Percentiles rank a stretch among this genome's conserved stretches.
Conservation (phyloP, 2,888 invertebrate genomes). For the Diarsia dahlii region DNA sequence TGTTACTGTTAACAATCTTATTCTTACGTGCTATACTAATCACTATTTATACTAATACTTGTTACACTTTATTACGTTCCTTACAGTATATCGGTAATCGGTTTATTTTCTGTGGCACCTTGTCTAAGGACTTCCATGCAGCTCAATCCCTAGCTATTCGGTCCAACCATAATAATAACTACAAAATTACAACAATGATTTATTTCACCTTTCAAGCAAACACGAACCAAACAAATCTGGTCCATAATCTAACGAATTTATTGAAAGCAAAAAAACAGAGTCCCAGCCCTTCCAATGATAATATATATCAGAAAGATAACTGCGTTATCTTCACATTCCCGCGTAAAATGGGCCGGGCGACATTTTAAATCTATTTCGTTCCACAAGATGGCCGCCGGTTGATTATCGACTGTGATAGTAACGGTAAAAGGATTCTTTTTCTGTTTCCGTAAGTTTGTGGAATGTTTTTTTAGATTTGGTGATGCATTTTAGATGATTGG, state of each 20-base stretch:
- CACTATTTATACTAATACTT: no score
- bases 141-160: no score
- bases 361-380: conserved; percentile 73
- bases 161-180: neutral
- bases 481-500: no score
- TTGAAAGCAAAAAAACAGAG: conserved; percentile 52
- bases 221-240: conserved; percentile 21
- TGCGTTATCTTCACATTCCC: conserved; percentile 65
- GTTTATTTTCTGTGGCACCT: no score
- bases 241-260: conserved; percentile 40
- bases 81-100: no score
- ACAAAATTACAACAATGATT: neutral
- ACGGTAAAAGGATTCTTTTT: conserved; percentile 54
- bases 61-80: no score
- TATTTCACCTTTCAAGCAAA: neutral
- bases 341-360: conserved; percentile 67
- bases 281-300: conserved; percentile 52
- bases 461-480: conserved; percentile 18
- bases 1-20: no score
- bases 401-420: conserved; percentile 66
- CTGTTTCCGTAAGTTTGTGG: conserved; percentile 20
- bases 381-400: conserved; percentile 66
- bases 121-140: no score
- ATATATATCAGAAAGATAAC: conserved; percentile 65
- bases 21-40: no score